Evolutionary conservation across 1,140 invertebrate species (phyloP).

Genomic region (Drosophila asahinai): DNA sequence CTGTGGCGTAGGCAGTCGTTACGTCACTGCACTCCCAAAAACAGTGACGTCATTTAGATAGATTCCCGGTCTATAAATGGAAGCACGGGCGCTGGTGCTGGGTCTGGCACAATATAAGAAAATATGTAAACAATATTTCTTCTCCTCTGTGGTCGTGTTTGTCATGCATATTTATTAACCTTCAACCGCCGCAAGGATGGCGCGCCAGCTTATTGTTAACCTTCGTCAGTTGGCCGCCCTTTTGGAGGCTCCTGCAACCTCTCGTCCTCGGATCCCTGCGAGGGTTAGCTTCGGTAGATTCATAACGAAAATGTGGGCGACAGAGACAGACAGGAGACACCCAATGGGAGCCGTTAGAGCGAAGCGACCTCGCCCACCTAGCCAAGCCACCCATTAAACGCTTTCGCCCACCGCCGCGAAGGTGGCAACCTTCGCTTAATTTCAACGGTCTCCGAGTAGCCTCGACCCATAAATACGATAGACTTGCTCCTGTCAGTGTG

Average conservation of each 20-base stretch:
- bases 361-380: conserved; percentile 64
- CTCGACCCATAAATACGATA: conserved; percentile 78
- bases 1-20: conserved; percentile 22
- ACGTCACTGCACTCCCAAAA: conserved; percentile 24
- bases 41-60: conserved; percentile 39
- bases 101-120: background rate
- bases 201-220: conserved; percentile 52
- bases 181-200: conserved; percentile 56
- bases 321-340: conserved; percentile 21
- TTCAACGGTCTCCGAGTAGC: conserved; percentile 62
- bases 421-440: conserved; percentile 58
- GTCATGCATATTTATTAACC: conserved; percentile 68
- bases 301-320: conserved; percentile 30
- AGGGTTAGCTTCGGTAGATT: conserved; percentile 13
- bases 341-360: conserved; percentile 23
- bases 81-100: background rate
- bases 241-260: conserved; percentile 6
- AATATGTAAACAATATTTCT: conserved; percentile 18
- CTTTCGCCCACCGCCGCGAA: conserved; percentile 22
- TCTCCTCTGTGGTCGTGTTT: conserved; percentile 19
- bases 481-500: conserved; percentile 22
- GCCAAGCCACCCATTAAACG: conserved; percentile 53
- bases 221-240: conserved; percentile 49
- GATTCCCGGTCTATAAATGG: conserved; percentile 38
- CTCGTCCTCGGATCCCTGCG: background rate